A percentile compares a stretch with the other conserved stretches of the same genome.
phyloP scores from a whole-genome alignment of 2,888 invertebrate species.

The Athetis lepigone region DNA sequence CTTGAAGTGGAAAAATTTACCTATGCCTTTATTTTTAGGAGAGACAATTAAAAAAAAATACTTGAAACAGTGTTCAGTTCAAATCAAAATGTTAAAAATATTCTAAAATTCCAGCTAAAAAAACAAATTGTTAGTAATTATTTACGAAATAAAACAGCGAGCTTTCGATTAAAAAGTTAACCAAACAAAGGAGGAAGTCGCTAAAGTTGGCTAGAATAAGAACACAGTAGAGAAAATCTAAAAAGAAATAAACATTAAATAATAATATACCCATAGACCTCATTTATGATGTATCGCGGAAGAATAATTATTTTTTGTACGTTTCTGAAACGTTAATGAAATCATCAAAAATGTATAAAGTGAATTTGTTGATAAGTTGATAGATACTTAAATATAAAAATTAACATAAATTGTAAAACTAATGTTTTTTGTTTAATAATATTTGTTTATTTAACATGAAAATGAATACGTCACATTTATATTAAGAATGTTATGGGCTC shows the following conservation, averaged over 20 bases:
- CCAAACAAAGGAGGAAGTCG: constrained; percentile 11
- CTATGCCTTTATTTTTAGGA: constrained; percentile 15
- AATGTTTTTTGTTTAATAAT: constrained; percentile 20
- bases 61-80: not conserved
- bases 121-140: not conserved
- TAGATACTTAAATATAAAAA: constrained; percentile 57
- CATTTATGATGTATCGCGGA: constrained; percentile 65
- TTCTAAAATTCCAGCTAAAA: constrained; percentile 4
- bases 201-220: constrained; percentile 48
- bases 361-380: constrained; percentile 56
- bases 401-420: constrained; percentile 63
- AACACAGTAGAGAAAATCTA: constrained; percentile 45
- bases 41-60: constrained; percentile 15
- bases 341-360: constrained; percentile 60
- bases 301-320: constrained; percentile 78
- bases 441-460: constrained; percentile 3
- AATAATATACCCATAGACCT: constrained; percentile 62
- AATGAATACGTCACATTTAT: not conserved
- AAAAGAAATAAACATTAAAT: constrained; percentile 46
- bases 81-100: not conserved
- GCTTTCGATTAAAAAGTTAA: constrained; percentile 27
- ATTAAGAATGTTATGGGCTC: not conserved
- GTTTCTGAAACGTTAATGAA: constrained; percentile 65
- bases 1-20: not conserved
- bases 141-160: constrained; percentile 29